These are phyloP conservation scores for Chelon auratus DNA, from an alignment of 2,797 vertebrate genomes.

Conservation along the genomic window DNA sequence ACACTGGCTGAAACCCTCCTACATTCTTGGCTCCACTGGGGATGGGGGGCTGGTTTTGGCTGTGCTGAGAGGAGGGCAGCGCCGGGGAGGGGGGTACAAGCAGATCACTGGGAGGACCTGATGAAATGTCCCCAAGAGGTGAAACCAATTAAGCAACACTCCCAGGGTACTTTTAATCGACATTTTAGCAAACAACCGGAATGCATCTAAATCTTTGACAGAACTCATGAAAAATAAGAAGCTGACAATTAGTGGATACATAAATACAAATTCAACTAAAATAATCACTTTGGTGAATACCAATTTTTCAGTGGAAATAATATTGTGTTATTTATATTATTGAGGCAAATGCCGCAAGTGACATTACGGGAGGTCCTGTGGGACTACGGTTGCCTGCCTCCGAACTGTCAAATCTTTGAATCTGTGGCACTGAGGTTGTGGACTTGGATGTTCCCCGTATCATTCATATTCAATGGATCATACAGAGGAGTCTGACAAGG, in stretches of 20 bases:
- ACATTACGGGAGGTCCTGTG: slow-evolving; percentile 56
- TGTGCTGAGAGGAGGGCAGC: slow-evolving; percentile 57
- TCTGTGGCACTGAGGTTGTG: slow-evolving; percentile 55
- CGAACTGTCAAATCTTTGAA: slow-evolving; percentile 70
- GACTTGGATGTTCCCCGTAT: slow-evolving; percentile 60
- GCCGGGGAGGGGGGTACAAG: slow-evolving; percentile 37
- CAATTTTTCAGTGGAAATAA: slow-evolving; percentile 30
- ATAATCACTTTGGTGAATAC: slow-evolving; percentile 15
- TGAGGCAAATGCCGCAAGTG: slow-evolving; percentile 48
- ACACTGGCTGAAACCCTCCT: slow-evolving; percentile 81
- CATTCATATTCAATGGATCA: slow-evolving; percentile 71
- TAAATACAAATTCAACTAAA: slow-evolving; percentile 8
- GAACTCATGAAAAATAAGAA: slow-evolving; percentile 22
- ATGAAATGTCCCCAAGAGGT: slow-evolving; percentile 80
- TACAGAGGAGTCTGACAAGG: slow-evolving; percentile 66
- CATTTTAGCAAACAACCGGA: slow-evolving; percentile 69
- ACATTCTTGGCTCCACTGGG: slow-evolving; percentile 77
- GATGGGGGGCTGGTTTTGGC: slow-evolving; percentile 52
- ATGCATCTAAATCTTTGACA: slow-evolving; percentile 51
- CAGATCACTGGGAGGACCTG: slow-evolving; percentile 76
- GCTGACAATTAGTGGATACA: slow-evolving; percentile 1
- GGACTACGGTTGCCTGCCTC: slow-evolving; percentile 60
- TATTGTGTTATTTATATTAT: slow-evolving; percentile 45
- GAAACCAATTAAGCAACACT: slow-evolving; percentile 84
- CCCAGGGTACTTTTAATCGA: slow-evolving; percentile 70